Evolutionary conservation across 2,113 vertebrate genomes (phyloP).

Genomic region (Helogale parvula): DNA sequence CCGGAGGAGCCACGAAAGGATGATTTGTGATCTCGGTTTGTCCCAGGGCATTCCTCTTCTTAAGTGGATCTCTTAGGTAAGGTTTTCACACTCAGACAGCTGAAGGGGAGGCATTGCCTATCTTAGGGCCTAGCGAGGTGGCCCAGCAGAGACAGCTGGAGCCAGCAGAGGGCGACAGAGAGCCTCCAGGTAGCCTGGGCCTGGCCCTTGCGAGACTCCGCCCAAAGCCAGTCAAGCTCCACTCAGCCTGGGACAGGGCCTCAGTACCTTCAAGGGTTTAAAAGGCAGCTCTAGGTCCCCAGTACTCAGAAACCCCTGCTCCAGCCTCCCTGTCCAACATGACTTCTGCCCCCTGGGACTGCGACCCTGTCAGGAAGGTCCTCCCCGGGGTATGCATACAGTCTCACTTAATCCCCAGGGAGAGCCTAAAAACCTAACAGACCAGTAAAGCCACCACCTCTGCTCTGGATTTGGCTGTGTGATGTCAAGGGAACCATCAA

Average conservation of each 20-base stretch:
- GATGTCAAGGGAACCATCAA: neutral
- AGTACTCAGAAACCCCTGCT: neutral
- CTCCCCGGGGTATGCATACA: neutral
- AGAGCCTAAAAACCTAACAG: neutral
- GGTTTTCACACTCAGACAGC: neutral
- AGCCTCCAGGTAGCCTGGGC: conserved; percentile 29
- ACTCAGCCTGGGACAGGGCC: too few relatives aligned
- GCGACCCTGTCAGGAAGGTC: neutral
- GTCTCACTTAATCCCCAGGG: neutral
- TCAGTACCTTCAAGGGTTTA: accelerated
- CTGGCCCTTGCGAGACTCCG: neutral
- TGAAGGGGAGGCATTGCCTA: neutral
- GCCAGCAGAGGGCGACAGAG: conserved; percentile 69
- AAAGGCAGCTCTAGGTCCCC: neutral
- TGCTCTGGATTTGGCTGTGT: neutral
- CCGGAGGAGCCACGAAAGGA: neutral
- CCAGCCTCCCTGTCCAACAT: neutral
- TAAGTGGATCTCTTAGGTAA: neutral
- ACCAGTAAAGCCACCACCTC: neutral
- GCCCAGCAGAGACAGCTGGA: neutral
- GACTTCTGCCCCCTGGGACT: neutral
- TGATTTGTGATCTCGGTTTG: neutral
- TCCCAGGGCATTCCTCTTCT: neutral
- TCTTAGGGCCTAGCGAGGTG: neutral
- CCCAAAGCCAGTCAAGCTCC: neutral